Base-by-base conservation (phyloP, 2,113 vertebrate species). In the Ictidomys tridecemlineatus region DNA sequence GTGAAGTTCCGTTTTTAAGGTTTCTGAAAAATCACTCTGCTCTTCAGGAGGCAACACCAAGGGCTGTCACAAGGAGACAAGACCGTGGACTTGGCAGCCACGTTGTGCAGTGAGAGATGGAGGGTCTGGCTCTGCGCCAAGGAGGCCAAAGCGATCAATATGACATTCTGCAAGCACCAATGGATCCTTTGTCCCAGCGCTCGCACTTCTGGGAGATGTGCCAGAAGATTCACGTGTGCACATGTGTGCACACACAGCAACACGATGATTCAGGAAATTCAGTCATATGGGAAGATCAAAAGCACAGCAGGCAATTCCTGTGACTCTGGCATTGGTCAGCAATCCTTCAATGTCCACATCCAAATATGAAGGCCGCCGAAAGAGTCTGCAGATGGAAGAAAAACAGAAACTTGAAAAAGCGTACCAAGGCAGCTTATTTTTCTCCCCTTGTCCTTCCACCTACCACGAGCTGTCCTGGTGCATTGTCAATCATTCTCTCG, bases 241-340 rank as follows among this genome's bases (percentile, higher is more conserved):
- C 94, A 97, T 86, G 22, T 97, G 96, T 92, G 97, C 94, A 63
- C 92, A 89, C 85, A 85, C 58, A 82, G 93, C 63, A 92, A 97
- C 96, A 91, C 26, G 94, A 87, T 86, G 97, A 95, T 96, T 93
- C 96, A 97, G 97, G 98, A 98, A 97, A 92, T 85, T 77, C 58
- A 96, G 92, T 97, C 97, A 96, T 91, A 92, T 87, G 97, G 97
- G 95, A 97, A 98, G 98, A 98, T 98, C 95, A 98, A 97, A 98
- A 91, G 95, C 97, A 95, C 97, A 89, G 98, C 94, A 90, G 96
- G 97, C 48, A 82, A 24, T 94, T 96, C 94, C 96, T 89, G 95
- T 83, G 91, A 94, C 95, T 96, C 97, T 88, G 96, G 95, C 95
- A 69, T 78, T 95, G 98, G 97, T 97, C 97, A 98, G 97, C 95